phyloP scores from a whole-genome alignment of 2,113 vertebrate genomes.

The Pimephales promelas region DNA sequence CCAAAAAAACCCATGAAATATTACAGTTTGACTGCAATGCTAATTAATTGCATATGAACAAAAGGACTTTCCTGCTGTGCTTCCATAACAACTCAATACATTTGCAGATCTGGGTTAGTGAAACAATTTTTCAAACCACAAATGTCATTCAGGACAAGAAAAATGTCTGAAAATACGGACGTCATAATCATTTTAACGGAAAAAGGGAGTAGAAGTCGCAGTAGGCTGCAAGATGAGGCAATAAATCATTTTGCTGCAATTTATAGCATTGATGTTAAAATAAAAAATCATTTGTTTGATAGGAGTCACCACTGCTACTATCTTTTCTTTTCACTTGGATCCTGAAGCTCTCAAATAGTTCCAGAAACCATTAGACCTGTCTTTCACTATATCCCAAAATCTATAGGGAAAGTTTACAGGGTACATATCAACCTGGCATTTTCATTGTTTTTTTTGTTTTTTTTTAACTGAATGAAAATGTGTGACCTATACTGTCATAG shows the following conservation, averaged over 20 bases:
- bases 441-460: not conserved
- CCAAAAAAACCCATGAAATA: constrained; percentile 14
- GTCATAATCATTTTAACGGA: not conserved
- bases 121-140: constrained; percentile 34
- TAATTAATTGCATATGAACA: constrained; percentile 26
- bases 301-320: constrained; percentile 5
- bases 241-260: constrained; percentile 32
- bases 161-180: constrained; percentile 21
- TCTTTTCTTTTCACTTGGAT: constrained; percentile 33
- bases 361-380: not conserved
- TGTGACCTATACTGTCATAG: not conserved
- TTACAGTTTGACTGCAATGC: constrained; percentile 24
- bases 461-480: too few relatives aligned
- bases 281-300: constrained; percentile 13
- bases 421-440: not conserved
- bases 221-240: not conserved
- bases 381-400: not conserved
- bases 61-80: constrained; percentile 22
- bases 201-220: constrained; percentile 3
- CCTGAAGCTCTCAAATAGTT: constrained; percentile 25
- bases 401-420: not conserved
- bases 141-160: constrained; percentile 36
- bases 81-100: constrained; percentile 35
- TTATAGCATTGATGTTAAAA: constrained; percentile 16
- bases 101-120: constrained; percentile 1